phyloP scores from a whole-genome alignment of 1,140 invertebrate species.

The Venturia canescens region DNA sequence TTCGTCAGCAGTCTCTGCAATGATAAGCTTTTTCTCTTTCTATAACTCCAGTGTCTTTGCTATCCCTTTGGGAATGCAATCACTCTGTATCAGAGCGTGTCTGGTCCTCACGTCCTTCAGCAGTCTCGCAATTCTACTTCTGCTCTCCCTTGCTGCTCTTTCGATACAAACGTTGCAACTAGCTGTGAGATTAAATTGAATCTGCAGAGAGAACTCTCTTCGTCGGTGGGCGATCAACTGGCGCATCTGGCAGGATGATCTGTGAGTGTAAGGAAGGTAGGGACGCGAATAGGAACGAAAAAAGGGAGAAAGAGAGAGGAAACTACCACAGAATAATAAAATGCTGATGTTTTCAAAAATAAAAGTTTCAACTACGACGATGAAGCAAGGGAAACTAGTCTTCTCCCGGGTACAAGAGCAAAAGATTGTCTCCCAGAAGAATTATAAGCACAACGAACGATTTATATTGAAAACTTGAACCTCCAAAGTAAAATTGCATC shows the following conservation, averaged over 20 bases:
- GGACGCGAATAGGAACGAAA: too few relatives aligned
- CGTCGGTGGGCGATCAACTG: conserved; percentile 54
- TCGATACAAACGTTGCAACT: conserved; percentile 28
- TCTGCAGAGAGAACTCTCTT: conserved; percentile 55
- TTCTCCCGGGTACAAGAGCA: not conserved
- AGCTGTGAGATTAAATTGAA: conserved; percentile 68
- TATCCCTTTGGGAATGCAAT: conserved; percentile 15
- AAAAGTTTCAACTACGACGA: not conserved
- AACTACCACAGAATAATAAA: not conserved
- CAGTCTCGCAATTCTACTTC: conserved; percentile 36
- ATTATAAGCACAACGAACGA: not conserved
- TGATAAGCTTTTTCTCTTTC: not conserved
- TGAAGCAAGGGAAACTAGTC: not conserved
- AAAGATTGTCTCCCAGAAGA: too few relatives aligned
- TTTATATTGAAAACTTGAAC: too few relatives aligned
- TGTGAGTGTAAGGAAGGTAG: conserved; percentile 46
- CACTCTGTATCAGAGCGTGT: conserved; percentile 30
- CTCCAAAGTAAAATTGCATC: too few relatives aligned
- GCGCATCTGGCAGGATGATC: conserved; percentile 51
- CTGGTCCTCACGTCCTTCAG: not conserved
- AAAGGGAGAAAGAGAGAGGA: too few relatives aligned
- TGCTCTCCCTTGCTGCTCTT: conserved; percentile 35
- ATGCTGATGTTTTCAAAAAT: not conserved
- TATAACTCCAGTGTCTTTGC: not conserved
- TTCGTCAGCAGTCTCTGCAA: not conserved